Evolutionary conservation across 1,140 invertebrate species (phyloP), one percentile per base, ranked within the genome.

Genomic region (Papilio aristodemus): DNA sequence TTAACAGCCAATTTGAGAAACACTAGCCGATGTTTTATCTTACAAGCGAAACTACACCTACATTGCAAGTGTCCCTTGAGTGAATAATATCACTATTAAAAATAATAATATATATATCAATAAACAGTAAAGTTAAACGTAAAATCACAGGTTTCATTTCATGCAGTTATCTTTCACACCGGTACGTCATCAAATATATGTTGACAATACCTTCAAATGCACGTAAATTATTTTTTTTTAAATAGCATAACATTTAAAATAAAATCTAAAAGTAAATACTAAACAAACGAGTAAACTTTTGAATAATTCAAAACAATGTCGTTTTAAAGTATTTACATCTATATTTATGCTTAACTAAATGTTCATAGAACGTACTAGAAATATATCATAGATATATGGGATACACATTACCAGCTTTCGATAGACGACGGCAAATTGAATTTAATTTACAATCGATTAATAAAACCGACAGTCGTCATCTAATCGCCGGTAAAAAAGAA

Each of bases 311-410:
- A 43, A 64, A 27, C 27, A 25, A 25, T 22, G 36, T 19, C 39
- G 43, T 66, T 66, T 54, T 13, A 54, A 69, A 72, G 67, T 87
- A 89, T 86, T 87, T 90, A 90, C 86, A 89, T 41, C 46, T 70
- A 81, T 32, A 36, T n/a, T n/a, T n/a, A n/a, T n/a, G n/a, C 78
- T 85, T 82, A 84, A 25, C 81, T 90, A 90, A 81, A 85, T 86
- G 96, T 97, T 97, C 96, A 97, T 96, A 96, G 96, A 97, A 97
- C 96, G 95, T 97, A 97, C 96, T 92, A 93, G 92, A 94, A 95
- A 96, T 97, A 97, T 97, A 97, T 97, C 96, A 97, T 97, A 96
- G 96, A 97, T 97, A 97, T 97, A 97, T 96, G 95, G 95, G 95
- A 96, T 94, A 95, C 96, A 95, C 94, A 95, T 95, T 94, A 94